These are phyloP conservation scores for Bathynomus jamesi DNA, from an alignment of 1,140 invertebrate genomes.

Conservation along the genomic window DNA sequence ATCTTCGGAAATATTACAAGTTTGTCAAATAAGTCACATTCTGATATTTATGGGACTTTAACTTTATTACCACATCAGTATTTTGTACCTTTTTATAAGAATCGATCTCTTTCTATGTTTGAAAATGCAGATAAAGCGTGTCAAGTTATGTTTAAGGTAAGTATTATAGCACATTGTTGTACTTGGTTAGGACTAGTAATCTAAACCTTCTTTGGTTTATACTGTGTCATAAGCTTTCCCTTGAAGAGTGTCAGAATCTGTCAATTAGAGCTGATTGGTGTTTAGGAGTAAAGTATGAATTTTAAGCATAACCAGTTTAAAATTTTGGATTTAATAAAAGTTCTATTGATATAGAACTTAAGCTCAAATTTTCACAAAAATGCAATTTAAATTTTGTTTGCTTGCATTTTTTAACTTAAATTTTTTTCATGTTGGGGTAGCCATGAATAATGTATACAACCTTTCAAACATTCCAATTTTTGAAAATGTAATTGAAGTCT, in stretches of 20 bases:
- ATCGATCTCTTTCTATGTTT: background rate
- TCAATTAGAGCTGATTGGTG: background rate
- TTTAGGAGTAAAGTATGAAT: background rate
- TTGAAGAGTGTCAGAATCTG: background rate
- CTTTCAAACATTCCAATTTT: background rate
- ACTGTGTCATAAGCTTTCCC: background rate
- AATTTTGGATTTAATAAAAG: too few species aligned
- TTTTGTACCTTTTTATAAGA: constrained; percentile 12
- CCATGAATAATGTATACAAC: too few species aligned
- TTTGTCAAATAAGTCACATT: background rate
- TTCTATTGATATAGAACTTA: too few species aligned
- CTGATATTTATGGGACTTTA: background rate
- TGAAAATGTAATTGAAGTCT: background rate
- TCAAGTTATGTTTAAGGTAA: constrained; percentile 15
- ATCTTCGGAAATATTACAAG: constrained; percentile 16
- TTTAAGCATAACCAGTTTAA: background rate
- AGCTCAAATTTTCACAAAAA: too few species aligned
- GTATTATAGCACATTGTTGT: background rate
- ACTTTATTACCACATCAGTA: constrained; percentile 6
- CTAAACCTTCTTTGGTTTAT: background rate
- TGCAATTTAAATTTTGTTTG: too few species aligned
- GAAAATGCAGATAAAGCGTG: constrained; percentile 6
- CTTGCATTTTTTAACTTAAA: too few species aligned
- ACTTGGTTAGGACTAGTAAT: background rate
- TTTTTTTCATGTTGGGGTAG: too few species aligned